Evolutionary conservation across 2,113 vertebrate species (phyloP), one percentile per base, ranked within the genome.

Genomic region (Narcine bancroftii): DNA sequence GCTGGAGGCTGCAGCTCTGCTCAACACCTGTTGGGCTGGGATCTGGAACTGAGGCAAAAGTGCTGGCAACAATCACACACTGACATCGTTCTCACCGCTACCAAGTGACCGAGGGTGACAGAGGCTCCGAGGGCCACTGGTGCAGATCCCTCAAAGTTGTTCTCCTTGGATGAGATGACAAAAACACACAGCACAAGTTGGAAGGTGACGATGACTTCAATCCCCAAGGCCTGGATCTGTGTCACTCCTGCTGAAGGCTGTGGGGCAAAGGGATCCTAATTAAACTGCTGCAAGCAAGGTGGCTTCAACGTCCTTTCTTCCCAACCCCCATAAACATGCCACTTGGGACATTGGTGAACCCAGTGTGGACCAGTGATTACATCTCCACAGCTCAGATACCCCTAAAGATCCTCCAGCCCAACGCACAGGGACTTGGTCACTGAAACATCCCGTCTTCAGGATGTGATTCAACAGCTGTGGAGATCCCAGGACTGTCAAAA

Each of bases 71-170:
- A 53, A 33, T 81, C 24, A 24, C 29, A 5, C 60, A 3, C 60
- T 36, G n/a, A 5, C 19, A 87, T 87, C 33, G 60, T 60, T 60
- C 87, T 69, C 66, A 91, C 89, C 36, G 89, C 65, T 65, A 91
- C 63, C 42, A 91, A 47, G 47, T 91, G 89, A 29, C 89, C 89
- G 47, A 91, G 89, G 36, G 89, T 91, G 2, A 91, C 89, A 4
- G 89, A 91, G 36, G 19, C 39, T 42, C 89, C 89, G 13, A 91
- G 10, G 39, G 89, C 42, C 63, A 91, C 7, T 0, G 45, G 63
- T 26, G 65, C 89, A 47, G 65, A 91, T 4, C 89, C 89, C 29
- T 66, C 36, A 11, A 69, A 71, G 60, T 33, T 45, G 89, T 11
- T 91, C 17, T 69, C 42, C 89, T 91, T 21, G 24, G 69, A 39